These are phyloP conservation scores for Clavelina lepadiformis DNA, from an alignment of 23 tunicate genomes.

Conservation along the genomic window DNA sequence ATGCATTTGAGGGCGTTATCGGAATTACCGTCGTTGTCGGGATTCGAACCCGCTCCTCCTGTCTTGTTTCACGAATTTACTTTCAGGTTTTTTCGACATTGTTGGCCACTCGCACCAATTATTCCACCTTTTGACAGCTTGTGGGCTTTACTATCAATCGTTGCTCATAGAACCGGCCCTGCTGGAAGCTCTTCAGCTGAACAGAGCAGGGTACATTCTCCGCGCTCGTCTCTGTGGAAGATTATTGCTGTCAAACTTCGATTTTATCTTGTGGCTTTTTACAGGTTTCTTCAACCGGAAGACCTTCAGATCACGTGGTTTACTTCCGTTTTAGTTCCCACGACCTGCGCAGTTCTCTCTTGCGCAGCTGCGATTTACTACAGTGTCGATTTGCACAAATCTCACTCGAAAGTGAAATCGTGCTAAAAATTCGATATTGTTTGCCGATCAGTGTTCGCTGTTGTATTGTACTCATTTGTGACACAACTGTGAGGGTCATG, in stretches of 20 bases:
- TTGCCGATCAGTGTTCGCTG: background rate
- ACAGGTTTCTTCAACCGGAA: background rate
- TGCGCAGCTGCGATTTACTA: background rate
- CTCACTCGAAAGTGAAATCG: background rate
- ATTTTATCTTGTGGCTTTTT: background rate
- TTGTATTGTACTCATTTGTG: too few relatives aligned
- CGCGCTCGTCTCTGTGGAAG: background rate
- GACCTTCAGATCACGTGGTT: background rate
- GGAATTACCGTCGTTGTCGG: too few relatives aligned
- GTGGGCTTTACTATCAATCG: conserved; percentile 50
- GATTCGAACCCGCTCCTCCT: too few relatives aligned
- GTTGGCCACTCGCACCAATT: conserved; percentile 81
- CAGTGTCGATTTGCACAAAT: background rate
- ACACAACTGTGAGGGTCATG: too few relatives aligned
- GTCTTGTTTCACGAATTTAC: background rate
- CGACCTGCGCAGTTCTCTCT: background rate
- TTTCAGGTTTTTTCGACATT: conserved; percentile 64
- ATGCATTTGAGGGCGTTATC: background rate
- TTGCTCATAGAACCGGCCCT: conserved; percentile 27
- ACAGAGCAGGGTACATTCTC: background rate
- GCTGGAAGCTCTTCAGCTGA: conserved; percentile 15
- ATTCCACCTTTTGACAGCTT: conserved; percentile 48
- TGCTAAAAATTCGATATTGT: background rate
- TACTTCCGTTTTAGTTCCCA: background rate
- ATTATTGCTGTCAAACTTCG: background rate